Evolutionary conservation across 2,888 invertebrate genomes (phyloP).

Genomic region (Rhamnusium bicolor): DNA sequence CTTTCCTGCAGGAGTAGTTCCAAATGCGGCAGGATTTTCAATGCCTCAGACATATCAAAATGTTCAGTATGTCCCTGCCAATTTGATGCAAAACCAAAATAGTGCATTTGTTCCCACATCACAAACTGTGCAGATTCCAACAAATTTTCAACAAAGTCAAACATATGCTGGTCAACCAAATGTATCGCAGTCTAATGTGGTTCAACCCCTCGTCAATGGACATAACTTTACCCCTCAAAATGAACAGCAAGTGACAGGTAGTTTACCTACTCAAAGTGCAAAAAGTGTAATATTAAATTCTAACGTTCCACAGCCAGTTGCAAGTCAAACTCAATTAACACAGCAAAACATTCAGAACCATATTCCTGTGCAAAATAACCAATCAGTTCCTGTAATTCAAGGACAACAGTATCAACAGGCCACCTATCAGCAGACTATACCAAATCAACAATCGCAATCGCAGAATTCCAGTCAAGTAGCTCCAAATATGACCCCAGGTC

Average conservation of each 20-base stretch:
- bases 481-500: conserved; percentile 38
- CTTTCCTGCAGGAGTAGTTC: conserved; percentile 63
- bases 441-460: conserved; percentile 39
- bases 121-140: conserved; percentile 63
- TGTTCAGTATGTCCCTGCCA: conserved; percentile 68
- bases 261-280: conserved; percentile 65
- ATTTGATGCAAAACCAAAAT: conserved; percentile 65
- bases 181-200: conserved; percentile 59
- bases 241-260: conserved; percentile 59
- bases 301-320: conserved; percentile 44
- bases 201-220: conserved; percentile 67
- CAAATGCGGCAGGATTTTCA: conserved; percentile 58
- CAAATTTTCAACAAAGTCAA: conserved; percentile 68
- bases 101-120: conserved; percentile 69
- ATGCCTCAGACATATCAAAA: conserved; percentile 64
- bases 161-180: conserved; percentile 66
- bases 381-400: conserved; percentile 43
- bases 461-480: conserved; percentile 38
- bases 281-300: conserved; percentile 65
- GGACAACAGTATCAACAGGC: conserved; percentile 53
- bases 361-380: conserved; percentile 41
- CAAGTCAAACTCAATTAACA: conserved; percentile 43
- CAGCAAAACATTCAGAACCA: conserved; percentile 50
- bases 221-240: conserved; percentile 62
- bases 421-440: conserved; percentile 62